These are phyloP conservation scores for Palythoa heliodiscus DNA, from an alignment of 92 coral and sea anemone genomes.

Conservation along the genomic window DNA sequence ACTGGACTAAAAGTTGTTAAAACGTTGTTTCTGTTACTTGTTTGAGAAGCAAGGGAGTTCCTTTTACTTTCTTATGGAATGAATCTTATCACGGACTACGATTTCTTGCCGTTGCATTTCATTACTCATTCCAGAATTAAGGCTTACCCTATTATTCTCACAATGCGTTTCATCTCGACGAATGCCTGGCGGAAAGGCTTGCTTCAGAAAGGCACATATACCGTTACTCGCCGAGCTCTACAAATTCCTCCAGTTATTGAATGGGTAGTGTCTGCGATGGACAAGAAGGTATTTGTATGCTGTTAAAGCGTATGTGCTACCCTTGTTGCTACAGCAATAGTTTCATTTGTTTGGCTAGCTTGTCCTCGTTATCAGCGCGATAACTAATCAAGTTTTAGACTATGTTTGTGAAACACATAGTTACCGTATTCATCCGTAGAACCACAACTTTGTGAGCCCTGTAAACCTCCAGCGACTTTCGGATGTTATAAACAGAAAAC, in stretches of 20 bases:
- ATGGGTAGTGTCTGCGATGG: conserved; percentile 10
- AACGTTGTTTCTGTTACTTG: not conserved
- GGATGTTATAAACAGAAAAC: not conserved
- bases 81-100: not conserved
- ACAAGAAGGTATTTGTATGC: conserved; percentile 16
- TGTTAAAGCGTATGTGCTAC: not conserved
- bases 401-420: not conserved
- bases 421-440: not conserved
- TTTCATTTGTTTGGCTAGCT: not conserved
- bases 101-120: not conserved
- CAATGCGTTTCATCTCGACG: not conserved
- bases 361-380: not conserved
- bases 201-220: conserved; percentile 3
- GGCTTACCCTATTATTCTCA: not conserved
- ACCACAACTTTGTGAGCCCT: not conserved
- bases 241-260: not conserved
- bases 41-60: not conserved
- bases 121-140: not conserved
- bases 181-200: not conserved
- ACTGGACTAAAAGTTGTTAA: not conserved
- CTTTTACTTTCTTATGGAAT: not conserved
- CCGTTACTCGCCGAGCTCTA: not conserved
- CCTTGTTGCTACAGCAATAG: conserved; percentile 16
- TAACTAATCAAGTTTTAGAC: conserved; percentile 1
- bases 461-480: not conserved